Conservation (phyloP, 2,797 vertebrate species). For the Phaenicophaeus curvirostris region DNA sequence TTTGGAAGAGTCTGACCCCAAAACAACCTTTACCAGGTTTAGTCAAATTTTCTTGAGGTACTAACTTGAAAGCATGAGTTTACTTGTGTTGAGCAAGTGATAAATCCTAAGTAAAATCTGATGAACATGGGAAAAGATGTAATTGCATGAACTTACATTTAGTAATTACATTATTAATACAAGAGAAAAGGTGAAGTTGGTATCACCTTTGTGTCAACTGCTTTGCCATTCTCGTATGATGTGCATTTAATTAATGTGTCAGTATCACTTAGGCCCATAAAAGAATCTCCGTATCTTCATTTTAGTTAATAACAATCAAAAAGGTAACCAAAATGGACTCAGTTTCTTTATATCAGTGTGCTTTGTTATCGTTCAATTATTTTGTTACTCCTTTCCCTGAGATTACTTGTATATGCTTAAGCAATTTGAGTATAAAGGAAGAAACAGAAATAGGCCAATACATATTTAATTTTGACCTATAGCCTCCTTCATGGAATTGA, state of each 20-base stretch:
- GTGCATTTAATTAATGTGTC: not conserved
- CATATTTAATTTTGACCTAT: conserved; percentile 55
- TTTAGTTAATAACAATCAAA: not conserved
- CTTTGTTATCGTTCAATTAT: conserved; percentile 3
- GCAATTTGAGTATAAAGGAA: conserved; percentile 22
- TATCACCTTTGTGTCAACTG: not conserved
- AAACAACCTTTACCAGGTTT: not conserved
- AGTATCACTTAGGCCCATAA: not conserved
- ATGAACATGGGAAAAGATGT: not conserved
- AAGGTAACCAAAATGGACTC: conserved; percentile 8
- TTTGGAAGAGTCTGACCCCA: not conserved
- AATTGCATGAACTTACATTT: not conserved
- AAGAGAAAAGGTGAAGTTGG: not conserved
- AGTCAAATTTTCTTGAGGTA: not conserved
- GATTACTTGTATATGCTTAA: not conserved
- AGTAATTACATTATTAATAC: not conserved
- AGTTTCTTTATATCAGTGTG: not conserved
- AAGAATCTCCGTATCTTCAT: not conserved
- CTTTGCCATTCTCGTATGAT: not conserved
- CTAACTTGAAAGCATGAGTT: not conserved
- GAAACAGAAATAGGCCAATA: conserved; percentile 41
- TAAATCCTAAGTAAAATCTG: not conserved
- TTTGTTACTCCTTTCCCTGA: not conserved
- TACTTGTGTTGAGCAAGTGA: not conserved
- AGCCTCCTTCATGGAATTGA: conserved; percentile 26